Evolutionary conservation across 2,888 invertebrate species (phyloP), one percentile per base, ranked within the genome.

Genomic region (Clanis bilineata): DNA sequence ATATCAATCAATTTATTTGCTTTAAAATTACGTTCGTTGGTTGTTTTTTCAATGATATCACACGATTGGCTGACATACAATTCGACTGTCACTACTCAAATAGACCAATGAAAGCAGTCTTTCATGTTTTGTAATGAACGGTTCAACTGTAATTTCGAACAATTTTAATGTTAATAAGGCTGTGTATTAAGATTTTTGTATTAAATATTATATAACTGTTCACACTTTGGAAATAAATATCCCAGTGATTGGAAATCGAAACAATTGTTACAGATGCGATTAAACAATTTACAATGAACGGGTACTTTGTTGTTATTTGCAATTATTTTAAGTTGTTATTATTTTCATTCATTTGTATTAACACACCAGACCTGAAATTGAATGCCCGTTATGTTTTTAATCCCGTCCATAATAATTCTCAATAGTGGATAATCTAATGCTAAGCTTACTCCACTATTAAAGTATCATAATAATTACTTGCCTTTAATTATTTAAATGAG

Each of bases 71-170:
- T 36, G 3, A 36, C 12, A 10, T 12, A 9, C 32, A 32, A 32
- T 39, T n/a, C n/a, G 39, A 4, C 12, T 39, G 10, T 4, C 3
- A 4, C 39, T 39, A 32, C 6, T 32, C 32, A 9, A 36, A 36
- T 12, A 36, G 1, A 12, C 1, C 36, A 7, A 12, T 12, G 1
- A 1, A 10, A 6, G 1, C 12, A n/a, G n/a, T n/a, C n/a, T n/a
- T 23, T 23, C 6, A 4, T 51, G 51, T 51, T 15, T 28, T 60
- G 64, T 71, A 62, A 69, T 56, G 41, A 60, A 63, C 64, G 62
- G 64, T 71, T 70, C 70, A 62, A 51, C 15, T 28, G 32, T 51
- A 28, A 28, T 44, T 22, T 32, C 6, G 32, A 51, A 32, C 51
- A 51, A 32, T 51, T 28, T 51, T 18, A 51, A 18, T 51, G 32